phyloP scores from a whole-genome alignment of 2,888 invertebrate genomes.

The Geotrupes spiniger region DNA sequence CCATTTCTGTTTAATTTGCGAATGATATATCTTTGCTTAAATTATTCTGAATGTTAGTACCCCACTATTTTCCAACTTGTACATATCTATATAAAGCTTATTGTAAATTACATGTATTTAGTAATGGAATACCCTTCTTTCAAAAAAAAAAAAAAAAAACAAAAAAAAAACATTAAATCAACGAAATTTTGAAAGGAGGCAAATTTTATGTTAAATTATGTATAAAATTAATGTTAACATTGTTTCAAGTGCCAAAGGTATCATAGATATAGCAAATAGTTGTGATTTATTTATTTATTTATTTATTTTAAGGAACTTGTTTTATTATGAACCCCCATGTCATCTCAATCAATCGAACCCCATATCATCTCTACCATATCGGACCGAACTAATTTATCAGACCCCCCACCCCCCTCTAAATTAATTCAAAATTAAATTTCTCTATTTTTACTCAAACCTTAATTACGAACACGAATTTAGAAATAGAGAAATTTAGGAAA shows the following conservation, averaged over 20 bases:
- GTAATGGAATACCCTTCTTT: conserved; percentile 23
- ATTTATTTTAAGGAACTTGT: too few species aligned
- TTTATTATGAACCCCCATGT: too few species aligned
- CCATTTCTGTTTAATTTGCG: conserved; percentile 14
- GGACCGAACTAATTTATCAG: too few species aligned
- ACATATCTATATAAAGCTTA: conserved; percentile 31
- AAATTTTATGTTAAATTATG: conserved; percentile 27
- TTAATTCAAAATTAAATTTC: too few species aligned
- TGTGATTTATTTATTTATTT: conserved; percentile 4
- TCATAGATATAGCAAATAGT: conserved; percentile 17
- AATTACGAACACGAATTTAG: too few species aligned
- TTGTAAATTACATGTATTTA: conserved; percentile 35
- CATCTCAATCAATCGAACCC: too few species aligned
- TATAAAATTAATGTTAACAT: conserved; percentile 32
- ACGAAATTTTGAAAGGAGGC: conserved; percentile 21
- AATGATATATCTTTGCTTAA: conserved; percentile 26
- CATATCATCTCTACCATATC: too few species aligned
- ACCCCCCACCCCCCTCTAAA: too few species aligned
- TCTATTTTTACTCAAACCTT: too few species aligned
- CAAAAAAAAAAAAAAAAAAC: conserved; percentile 5
- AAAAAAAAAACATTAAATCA: conserved; percentile 2
- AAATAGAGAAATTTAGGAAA: too few species aligned
- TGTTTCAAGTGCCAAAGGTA: conserved; percentile 37
- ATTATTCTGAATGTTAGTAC: conserved; percentile 30
- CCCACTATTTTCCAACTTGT: conserved; percentile 32